Conservation (phyloP, 2,113 vertebrate genomes). For the Thalassoma bifasciatum region DNA sequence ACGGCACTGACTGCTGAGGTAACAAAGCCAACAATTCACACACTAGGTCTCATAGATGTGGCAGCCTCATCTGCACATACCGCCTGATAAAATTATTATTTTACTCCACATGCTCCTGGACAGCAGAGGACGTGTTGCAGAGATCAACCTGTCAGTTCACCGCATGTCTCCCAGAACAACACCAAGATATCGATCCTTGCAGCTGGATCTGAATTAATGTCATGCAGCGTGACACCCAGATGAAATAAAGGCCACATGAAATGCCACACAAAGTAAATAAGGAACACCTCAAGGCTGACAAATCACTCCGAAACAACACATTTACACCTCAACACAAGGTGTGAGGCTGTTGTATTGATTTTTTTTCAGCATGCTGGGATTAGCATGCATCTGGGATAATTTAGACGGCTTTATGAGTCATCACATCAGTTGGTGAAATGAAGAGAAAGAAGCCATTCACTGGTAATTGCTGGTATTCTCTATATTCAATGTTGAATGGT, state of each 20-base stretch:
- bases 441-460: conserved; percentile 58
- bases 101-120: conserved; percentile 15
- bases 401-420: conserved; percentile 69
- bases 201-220: conserved; percentile 54
- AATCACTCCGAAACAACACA: conserved; percentile 5
- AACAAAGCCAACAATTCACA: conserved; percentile 32
- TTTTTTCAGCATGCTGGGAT: conserved; percentile 26
- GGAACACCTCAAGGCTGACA: not conserved
- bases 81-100: conserved; percentile 20
- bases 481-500: conserved; percentile 72
- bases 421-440: conserved; percentile 48
- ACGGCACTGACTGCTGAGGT: conserved; percentile 3
- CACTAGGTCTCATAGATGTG: conserved; percentile 27
- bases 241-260: conserved; percentile 61
- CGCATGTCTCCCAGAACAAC: conserved; percentile 34
- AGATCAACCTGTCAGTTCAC: conserved; percentile 48
- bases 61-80: conserved; percentile 43
- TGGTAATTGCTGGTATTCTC: conserved; percentile 76
- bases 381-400: conserved; percentile 59
- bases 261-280: conserved; percentile 53
- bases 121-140: conserved; percentile 21
- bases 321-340: conserved; percentile 43
- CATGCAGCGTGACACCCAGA: conserved; percentile 43
- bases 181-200: conserved; percentile 45
- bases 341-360: conserved; percentile 39